Evolutionary conservation across 1,140 invertebrate genomes (phyloP).

Genomic region (Bombyx mandarina): DNA sequence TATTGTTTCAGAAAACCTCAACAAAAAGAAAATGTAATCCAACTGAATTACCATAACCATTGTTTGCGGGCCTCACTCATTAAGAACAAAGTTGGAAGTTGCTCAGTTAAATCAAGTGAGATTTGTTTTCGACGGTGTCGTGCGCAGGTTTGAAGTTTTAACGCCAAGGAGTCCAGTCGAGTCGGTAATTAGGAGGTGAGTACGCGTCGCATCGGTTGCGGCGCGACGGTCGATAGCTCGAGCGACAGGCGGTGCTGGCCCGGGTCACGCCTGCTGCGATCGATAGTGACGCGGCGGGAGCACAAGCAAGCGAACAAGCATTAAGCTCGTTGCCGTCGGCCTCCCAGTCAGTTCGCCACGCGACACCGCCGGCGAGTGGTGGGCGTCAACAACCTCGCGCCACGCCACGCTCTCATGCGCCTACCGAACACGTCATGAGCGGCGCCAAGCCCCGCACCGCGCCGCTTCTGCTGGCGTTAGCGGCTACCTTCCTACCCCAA

Average conservation of each 20-base stretch:
- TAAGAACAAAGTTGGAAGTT: background rate
- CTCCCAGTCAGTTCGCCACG: slow-evolving; percentile 35
- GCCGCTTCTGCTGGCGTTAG: slow-evolving; percentile 46
- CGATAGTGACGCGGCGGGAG: slow-evolving; percentile 7
- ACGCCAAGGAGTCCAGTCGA: slow-evolving; percentile 30
- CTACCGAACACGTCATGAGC: slow-evolving; percentile 39
- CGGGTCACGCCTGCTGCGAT: slow-evolving; percentile 33
- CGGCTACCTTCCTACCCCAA: slow-evolving; percentile 46
- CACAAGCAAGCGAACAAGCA: background rate
- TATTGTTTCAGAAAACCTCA: too few relatives aligned
- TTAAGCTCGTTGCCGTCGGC: slow-evolving; percentile 8
- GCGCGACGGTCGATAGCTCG: slow-evolving; percentile 44
- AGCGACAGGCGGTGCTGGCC: slow-evolving; percentile 45
- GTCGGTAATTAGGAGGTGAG: slow-evolving; percentile 44
- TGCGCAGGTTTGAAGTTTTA: slow-evolving; percentile 41
- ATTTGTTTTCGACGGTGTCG: slow-evolving; percentile 25
- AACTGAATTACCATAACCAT: background rate
- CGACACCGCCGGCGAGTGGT: slow-evolving; percentile 27
- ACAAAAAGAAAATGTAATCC: too few relatives aligned
- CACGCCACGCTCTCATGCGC: slow-evolving; percentile 30
- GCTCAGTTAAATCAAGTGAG: slow-evolving; percentile 10
- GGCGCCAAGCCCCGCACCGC: slow-evolving; percentile 38
- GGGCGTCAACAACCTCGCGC: slow-evolving; percentile 16
- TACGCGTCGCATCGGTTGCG: slow-evolving; percentile 39
- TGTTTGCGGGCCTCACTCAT: background rate